phyloP scores from a whole-genome alignment of 2,888 invertebrate species.

The Tetropium fuscum region DNA sequence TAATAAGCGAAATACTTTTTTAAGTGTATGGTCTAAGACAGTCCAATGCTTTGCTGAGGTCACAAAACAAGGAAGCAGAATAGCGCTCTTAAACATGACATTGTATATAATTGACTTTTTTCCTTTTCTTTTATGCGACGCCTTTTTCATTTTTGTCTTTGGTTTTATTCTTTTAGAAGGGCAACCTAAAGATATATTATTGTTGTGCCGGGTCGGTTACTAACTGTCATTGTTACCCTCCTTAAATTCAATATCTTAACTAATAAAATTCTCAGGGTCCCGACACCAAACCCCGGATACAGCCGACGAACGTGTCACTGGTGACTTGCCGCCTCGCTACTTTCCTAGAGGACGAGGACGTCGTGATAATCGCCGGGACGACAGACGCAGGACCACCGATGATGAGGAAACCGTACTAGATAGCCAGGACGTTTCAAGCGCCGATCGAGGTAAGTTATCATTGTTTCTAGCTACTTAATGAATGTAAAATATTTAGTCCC shows the following conservation, averaged over 20 bases:
- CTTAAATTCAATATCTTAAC: neutral
- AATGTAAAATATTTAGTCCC: neutral
- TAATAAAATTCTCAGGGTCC: constrained; percentile 63
- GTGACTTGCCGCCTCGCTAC: constrained; percentile 62
- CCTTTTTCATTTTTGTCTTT: no score
- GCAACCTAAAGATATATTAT: neutral
- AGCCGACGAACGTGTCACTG: constrained; percentile 72
- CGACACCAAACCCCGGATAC: constrained; percentile 78
- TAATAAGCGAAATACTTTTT: no score
- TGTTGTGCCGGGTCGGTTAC: no score
- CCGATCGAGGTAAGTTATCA: constrained; percentile 83
- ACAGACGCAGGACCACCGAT: constrained; percentile 80
- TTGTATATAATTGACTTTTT: no score
- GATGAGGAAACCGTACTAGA: constrained; percentile 87
- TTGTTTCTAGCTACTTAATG: no score
- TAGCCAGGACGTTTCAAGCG: constrained; percentile 83
- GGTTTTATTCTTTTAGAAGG: no score
- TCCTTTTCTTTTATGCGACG: no score
- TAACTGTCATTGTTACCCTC: neutral
- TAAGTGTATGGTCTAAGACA: no score
- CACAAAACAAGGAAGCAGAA: no score
- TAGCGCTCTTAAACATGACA: no score
- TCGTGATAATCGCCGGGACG: constrained; percentile 73
- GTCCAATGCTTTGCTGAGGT: no score
- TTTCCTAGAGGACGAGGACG: constrained; percentile 58